Evolutionary conservation across 2,797 vertebrate species (phyloP), one percentile per base, ranked within the genome.

Genomic region (Pangasius djambal): DNA sequence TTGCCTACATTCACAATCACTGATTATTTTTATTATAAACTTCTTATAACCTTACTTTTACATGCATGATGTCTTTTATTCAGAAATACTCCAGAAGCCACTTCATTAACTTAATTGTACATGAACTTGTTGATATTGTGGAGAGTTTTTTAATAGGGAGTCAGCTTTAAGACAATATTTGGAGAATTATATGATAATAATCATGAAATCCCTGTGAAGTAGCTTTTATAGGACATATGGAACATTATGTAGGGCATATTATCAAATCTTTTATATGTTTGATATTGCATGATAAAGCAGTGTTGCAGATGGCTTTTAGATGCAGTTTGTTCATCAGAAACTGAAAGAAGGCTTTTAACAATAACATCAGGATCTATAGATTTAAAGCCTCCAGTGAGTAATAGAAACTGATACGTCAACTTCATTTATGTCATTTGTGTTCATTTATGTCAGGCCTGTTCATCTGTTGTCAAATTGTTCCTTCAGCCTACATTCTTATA

Each of bases 1-100:
- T 37, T 82, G n/a, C 16, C 18, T 34, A 57, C n/a, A 20, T 81
- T 22, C 9, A 20, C 15, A 0, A 9, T 52, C 28, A 55, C 78
- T 81, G 52, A 81, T 57, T 57, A 57, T 57, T 81, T 31, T 7
- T 57, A 18, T 44, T 44, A 44, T 44, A 6, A 81, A 34, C 8
- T 0, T 79, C 52, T 40, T n/a, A 20, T 50, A 63, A 72, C n/a
- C 37, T 52, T 37, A 72, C 37, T 40, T 28, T 61, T 52, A 40
- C 15, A 28, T 59, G 50, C 50, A 86, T 63, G 13, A 77, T 77
- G 25, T 7, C 5, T 70, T 70, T 37, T 18, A 40, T 72, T 18
- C 48, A 85, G 81, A 85, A 50, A 52, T n/a, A 69, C 83, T 37
- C 50, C 44, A 70, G 85, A 86, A 61, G 15, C 34, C 22, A 9